Conservation (phyloP, 2,113 vertebrate species). For the Columba janthina region DNA sequence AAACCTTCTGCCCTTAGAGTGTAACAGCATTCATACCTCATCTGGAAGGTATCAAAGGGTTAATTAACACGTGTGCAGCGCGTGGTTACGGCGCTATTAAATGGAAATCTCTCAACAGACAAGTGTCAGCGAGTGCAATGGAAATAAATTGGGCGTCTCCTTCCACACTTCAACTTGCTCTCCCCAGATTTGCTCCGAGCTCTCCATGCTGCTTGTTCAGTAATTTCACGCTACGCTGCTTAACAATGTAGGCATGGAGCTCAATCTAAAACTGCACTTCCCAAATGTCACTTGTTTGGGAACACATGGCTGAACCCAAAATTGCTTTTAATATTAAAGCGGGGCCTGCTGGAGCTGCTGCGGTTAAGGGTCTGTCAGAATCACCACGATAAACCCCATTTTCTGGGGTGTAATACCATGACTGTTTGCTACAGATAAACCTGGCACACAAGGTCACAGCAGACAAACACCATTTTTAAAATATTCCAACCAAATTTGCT, state of each 20-base stretch:
- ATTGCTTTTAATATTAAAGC: constrained; percentile 71
- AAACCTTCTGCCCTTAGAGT: background rate
- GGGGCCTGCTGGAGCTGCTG: constrained; percentile 5
- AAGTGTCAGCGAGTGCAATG: background rate
- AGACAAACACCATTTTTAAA: background rate
- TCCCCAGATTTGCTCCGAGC: background rate
- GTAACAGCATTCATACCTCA: background rate
- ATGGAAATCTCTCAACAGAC: background rate
- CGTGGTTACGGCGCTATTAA: background rate
- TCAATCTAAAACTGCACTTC: constrained; percentile 57
- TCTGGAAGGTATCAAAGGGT: background rate
- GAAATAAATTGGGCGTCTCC: constrained; percentile 49
- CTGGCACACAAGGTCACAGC: background rate
- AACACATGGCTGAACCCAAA: constrained; percentile 74
- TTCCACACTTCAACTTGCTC: background rate
- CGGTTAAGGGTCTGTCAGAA: background rate
- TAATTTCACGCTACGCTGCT: constrained; percentile 74
- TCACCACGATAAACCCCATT: background rate
- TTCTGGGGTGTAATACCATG: background rate
- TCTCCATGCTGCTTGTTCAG: constrained; percentile 48
- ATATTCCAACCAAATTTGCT: background rate
- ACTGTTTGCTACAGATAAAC: background rate
- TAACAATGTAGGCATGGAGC: constrained; percentile 57
- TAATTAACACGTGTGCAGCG: background rate
- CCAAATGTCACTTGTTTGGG: constrained; percentile 74